Evolutionary conservation across 2,888 invertebrate species (phyloP).

Genomic region (Ischnus inquisitorius): DNA sequence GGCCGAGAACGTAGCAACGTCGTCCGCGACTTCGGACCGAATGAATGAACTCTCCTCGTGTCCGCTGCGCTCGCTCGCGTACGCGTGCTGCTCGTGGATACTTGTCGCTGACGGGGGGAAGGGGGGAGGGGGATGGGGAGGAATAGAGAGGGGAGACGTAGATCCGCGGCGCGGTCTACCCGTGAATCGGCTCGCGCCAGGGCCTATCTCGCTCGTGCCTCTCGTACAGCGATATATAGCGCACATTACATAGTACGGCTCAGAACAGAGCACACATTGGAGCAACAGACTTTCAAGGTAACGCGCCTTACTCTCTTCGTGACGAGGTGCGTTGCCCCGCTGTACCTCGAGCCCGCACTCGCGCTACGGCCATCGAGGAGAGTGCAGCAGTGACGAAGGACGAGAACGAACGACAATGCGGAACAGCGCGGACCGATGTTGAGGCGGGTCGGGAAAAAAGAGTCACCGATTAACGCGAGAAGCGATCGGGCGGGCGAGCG

Average conservation of each 20-base stretch:
- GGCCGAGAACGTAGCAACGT: slow-evolving; percentile 45
- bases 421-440: slow-evolving; percentile 44
- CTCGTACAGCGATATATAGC: slow-evolving; percentile 26
- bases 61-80: slow-evolving; percentile 50
- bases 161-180: slow-evolving; percentile 60
- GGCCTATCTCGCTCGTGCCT: slow-evolving; percentile 56
- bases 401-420: slow-evolving; percentile 40
- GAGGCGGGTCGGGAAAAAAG: slow-evolving; percentile 62
- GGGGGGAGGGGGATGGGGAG: slow-evolving; percentile 10
- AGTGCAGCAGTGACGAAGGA: slow-evolving; percentile 63
- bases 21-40: slow-evolving; percentile 64
- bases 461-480: slow-evolving; percentile 50
- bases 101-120: slow-evolving; percentile 52
- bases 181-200: slow-evolving; percentile 64
- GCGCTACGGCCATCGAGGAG: slow-evolving; percentile 41
- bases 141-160: slow-evolving; percentile 52
- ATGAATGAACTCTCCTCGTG: slow-evolving; percentile 63
- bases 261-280: slow-evolving; percentile 41
- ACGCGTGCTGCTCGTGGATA: slow-evolving; percentile 48
- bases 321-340: slow-evolving; percentile 20
- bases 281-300: slow-evolving; percentile 57
- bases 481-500: slow-evolving; percentile 15
- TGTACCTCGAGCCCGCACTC: slow-evolving; percentile 4
- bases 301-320: slow-evolving; percentile 43
- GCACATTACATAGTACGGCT: slow-evolving; percentile 38